Evolutionary conservation across 2,113 vertebrate species (phyloP).

Genomic region (Pleuronectes platessa): DNA sequence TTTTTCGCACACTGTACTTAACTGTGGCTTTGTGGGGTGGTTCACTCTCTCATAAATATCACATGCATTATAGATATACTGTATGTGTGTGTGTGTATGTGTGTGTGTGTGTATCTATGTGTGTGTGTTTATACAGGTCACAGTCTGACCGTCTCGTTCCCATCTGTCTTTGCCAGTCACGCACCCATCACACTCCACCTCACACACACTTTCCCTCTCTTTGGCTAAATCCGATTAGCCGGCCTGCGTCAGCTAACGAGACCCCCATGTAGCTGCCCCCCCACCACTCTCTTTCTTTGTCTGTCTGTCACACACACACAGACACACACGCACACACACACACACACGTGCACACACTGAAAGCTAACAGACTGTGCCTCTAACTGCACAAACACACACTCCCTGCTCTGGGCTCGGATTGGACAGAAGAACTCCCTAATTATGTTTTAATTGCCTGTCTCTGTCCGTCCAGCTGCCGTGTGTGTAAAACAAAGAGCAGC

Average conservation of each 20-base stretch:
- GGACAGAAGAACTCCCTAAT: conserved; percentile 76
- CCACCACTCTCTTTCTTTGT: conserved; percentile 21
- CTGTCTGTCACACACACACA: conserved; percentile 20
- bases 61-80: conserved; percentile 72
- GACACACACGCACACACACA: conserved; percentile 14
- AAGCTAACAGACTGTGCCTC: conserved; percentile 36
- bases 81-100: conserved; percentile 30
- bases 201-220: conserved; percentile 75
- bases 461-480: conserved; percentile 79
- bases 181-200: conserved; percentile 55
- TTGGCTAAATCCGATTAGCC: conserved; percentile 83
- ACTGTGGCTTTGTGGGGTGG: conserved; percentile 38
- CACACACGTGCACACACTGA: conserved; percentile 21
- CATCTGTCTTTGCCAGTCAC: conserved; percentile 77
- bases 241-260: conserved; percentile 74
- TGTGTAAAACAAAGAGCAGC: conserved; percentile 61
- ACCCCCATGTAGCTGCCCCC: conserved; percentile 69
- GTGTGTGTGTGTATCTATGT: conserved; percentile 2
- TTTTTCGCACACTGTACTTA: conserved; percentile 42
- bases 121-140: conserved; percentile 56
- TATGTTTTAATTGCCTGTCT: conserved; percentile 79
- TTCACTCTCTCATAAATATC: conserved; percentile 67
- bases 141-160: conserved; percentile 74
- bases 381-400: conserved; percentile 45
- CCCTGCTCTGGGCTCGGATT: conserved; percentile 57